Evolutionary conservation across 1,140 invertebrate genomes (phyloP).

Genomic region (Saxidomus purpurata): DNA sequence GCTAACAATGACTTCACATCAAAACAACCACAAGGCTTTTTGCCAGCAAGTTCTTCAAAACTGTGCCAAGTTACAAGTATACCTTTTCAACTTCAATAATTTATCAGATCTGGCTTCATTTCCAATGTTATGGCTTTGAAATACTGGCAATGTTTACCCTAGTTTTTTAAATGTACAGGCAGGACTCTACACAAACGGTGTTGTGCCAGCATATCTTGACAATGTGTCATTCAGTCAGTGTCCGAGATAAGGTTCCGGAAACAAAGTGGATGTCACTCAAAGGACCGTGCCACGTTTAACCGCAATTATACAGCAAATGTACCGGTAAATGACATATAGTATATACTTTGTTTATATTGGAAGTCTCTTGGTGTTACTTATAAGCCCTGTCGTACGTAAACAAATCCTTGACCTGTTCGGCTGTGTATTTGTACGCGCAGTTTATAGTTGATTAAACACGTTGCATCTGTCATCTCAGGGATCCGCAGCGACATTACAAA

Average conservation of each 20-base stretch:
- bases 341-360: too few relatives aligned
- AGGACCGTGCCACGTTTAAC: not conserved
- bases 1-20: constrained; percentile 23
- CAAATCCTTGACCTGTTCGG: too few relatives aligned
- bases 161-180: not conserved
- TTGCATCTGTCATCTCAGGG: too few relatives aligned
- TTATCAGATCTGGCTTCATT: constrained; percentile 46
- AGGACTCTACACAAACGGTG: not conserved
- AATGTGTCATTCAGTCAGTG: constrained; percentile 30
- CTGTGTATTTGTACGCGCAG: too few relatives aligned
- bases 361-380: too few relatives aligned
- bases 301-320: constrained; percentile 22
- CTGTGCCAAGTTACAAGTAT: constrained; percentile 38
- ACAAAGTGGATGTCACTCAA: constrained; percentile 51
- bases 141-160: constrained; percentile 37
- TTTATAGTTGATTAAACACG: too few relatives aligned
- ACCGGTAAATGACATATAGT: not conserved
- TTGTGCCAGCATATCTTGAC: constrained; percentile 56
- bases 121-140: constrained; percentile 38
- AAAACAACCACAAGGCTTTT: constrained; percentile 9
- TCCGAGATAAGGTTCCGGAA: constrained; percentile 13
- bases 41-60: constrained; percentile 1
- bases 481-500: too few relatives aligned
- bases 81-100: constrained; percentile 52
- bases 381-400: too few relatives aligned